Percentiles rank a stretch among this genome's conserved stretches.
phyloP scores from a whole-genome alignment of 2,113 vertebrate genomes.

The Oncorhynchus gorbuscha region DNA sequence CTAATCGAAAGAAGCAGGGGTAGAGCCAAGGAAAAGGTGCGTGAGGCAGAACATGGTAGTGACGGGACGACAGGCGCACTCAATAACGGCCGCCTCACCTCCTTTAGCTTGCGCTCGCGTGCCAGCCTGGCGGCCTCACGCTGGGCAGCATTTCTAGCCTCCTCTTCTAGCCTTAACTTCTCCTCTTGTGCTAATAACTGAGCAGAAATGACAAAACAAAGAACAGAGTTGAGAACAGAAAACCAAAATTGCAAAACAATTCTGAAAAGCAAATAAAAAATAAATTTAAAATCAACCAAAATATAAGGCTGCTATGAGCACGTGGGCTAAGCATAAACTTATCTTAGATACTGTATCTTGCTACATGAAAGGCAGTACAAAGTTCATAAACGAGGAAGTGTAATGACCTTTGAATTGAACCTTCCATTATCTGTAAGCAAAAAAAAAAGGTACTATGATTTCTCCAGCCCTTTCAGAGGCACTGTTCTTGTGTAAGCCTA shows the following conservation, averaged over 20 bases:
- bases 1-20: neutral
- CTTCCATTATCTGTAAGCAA: no score
- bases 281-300: neutral
- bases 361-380: no score
- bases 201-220: slow-evolving; percentile 87
- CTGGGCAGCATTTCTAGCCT: slow-evolving; percentile 93
- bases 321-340: neutral
- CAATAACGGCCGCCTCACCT: slow-evolving; percentile 88
- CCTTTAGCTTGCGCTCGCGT: slow-evolving; percentile 90
- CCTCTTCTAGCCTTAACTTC: slow-evolving; percentile 99
- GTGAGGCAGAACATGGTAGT: neutral
- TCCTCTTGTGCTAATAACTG: slow-evolving; percentile 99
- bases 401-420: no score
- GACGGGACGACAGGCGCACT: slow-evolving; percentile 47
- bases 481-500: slow-evolving; percentile 41
- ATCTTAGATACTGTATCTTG: no score
- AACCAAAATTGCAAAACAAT: slow-evolving; percentile 58
- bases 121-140: slow-evolving; percentile 95
- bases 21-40: slow-evolving; percentile 1
- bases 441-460: no score
- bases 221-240: slow-evolving; percentile 61
- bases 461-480: no score
- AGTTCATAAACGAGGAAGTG: no score
- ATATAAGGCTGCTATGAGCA: slow-evolving; percentile 9
- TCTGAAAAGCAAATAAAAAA: slow-evolving; percentile 43